Conservation (phyloP, 2,888 invertebrate species). For the Acronicta aceris region DNA sequence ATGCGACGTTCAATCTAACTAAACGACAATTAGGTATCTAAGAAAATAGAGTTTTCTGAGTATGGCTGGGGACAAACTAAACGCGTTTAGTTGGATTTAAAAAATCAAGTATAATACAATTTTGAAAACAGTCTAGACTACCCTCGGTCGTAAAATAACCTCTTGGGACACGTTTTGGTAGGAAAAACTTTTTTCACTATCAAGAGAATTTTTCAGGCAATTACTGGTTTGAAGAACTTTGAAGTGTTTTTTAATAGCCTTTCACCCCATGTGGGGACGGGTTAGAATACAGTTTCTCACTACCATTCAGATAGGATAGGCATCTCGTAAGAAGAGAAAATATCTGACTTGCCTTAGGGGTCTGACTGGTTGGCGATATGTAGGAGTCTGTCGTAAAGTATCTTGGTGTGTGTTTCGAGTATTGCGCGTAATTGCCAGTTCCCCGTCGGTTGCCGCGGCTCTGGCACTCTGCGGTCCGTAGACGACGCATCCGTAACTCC, state of each 20-base stretch:
- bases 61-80: conserved; percentile 11
- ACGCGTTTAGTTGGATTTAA: conserved; percentile 1
- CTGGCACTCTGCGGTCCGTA: no score
- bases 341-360: no score
- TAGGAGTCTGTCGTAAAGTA: no score
- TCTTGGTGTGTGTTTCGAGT: no score
- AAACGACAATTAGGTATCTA: conserved; percentile 2
- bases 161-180: conserved; percentile 5
- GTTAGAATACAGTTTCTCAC: no score
- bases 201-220: conserved; percentile 18
- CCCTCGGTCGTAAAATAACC: conserved; percentile 13
- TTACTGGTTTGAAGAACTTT: conserved; percentile 20
- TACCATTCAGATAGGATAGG: no score
- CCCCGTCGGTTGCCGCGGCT: no score
- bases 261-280: no score
- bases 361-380: no score
- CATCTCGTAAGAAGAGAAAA: no score
- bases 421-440: no score
- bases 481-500: no score
- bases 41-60: conserved; percentile 18
- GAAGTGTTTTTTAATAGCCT: not conserved
- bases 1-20: conserved; percentile 14
- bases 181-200: conserved; percentile 18
- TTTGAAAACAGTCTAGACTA: conserved; percentile 40
- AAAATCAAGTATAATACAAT: conserved; percentile 32